A percentile compares a stretch with the other conserved stretches of the same genome.
These are phyloP conservation scores for Babyrousa celebensis DNA, from an alignment of 2,797 vertebrate species.

Conservation along the genomic window DNA sequence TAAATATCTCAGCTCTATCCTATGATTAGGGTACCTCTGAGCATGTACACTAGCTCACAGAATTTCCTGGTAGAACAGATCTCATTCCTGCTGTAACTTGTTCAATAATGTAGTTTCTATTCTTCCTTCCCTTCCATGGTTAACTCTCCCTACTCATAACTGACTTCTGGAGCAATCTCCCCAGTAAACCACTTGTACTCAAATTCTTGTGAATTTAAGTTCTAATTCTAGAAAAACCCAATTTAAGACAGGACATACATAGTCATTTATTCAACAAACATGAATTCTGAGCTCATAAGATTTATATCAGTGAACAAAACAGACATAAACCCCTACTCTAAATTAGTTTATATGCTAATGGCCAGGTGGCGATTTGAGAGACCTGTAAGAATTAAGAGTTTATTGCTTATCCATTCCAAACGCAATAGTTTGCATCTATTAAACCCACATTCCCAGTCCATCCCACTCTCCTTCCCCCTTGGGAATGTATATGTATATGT, in stretches of 20 bases:
- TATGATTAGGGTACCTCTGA: not conserved
- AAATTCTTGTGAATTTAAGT: not conserved
- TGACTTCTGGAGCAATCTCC: slow-evolving; percentile 9
- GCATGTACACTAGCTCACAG: not conserved
- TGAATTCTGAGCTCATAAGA: not conserved
- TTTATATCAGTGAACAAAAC: not conserved
- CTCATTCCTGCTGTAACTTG: too few relatives aligned
- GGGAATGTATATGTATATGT: too few relatives aligned
- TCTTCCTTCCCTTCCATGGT: not conserved
- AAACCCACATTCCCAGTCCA: too few relatives aligned
- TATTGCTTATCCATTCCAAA: too few relatives aligned
- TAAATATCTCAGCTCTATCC: not conserved
- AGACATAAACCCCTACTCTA: not conserved
- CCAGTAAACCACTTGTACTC: not conserved
- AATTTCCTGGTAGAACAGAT: not conserved
- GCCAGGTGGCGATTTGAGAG: not conserved
- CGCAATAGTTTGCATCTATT: too few relatives aligned
- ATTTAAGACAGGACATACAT: not conserved
- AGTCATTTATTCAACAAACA: not conserved
- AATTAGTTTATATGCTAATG: not conserved
- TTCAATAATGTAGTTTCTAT: not conserved
- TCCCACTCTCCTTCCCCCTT: too few relatives aligned
- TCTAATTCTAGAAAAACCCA: not conserved
- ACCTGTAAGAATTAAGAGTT: not conserved
- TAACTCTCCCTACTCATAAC: not conserved